phyloP scores from a whole-genome alignment of 2,888 invertebrate species.

The Entomobrya multifasciata region DNA sequence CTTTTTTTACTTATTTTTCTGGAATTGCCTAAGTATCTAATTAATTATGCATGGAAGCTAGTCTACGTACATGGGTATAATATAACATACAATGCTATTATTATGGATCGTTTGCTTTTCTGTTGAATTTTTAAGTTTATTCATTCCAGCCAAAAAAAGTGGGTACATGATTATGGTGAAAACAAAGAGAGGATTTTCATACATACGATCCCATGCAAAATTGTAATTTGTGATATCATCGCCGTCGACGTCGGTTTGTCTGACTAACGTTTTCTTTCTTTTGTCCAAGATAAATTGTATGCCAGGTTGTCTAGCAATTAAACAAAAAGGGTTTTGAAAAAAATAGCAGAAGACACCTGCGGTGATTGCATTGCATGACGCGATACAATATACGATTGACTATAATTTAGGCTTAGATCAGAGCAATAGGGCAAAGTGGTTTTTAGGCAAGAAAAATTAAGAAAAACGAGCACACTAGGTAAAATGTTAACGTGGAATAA shows the following conservation, averaged over 20 bases:
- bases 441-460: too few relatives aligned
- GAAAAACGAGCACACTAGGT: too few relatives aligned
- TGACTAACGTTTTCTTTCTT: conserved; percentile 47
- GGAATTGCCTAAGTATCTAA: too few relatives aligned
- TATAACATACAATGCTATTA: too few relatives aligned
- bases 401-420: background rate
- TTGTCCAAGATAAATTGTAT: conserved; percentile 61
- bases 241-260: conserved; percentile 67
- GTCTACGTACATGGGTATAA: too few relatives aligned
- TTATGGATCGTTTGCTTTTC: too few relatives aligned
- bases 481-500: too few relatives aligned
- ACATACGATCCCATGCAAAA: background rate
- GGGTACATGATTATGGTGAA: background rate
- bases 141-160: too few relatives aligned
- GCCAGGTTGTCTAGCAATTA: conserved; percentile 69
- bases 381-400: background rate
- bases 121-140: too few relatives aligned
- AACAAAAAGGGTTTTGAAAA: conserved; percentile 57
- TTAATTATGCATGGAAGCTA: too few relatives aligned
- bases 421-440: conserved; percentile 20
- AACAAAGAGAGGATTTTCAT: background rate
- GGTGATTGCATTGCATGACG: conserved; percentile 67
- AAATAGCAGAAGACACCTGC: conserved; percentile 57
- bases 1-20: too few relatives aligned
- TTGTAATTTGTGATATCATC: conserved; percentile 40